These are phyloP conservation scores for Regulus satrapa DNA, from an alignment of 2,113 vertebrate species.

Conservation along the genomic window DNA sequence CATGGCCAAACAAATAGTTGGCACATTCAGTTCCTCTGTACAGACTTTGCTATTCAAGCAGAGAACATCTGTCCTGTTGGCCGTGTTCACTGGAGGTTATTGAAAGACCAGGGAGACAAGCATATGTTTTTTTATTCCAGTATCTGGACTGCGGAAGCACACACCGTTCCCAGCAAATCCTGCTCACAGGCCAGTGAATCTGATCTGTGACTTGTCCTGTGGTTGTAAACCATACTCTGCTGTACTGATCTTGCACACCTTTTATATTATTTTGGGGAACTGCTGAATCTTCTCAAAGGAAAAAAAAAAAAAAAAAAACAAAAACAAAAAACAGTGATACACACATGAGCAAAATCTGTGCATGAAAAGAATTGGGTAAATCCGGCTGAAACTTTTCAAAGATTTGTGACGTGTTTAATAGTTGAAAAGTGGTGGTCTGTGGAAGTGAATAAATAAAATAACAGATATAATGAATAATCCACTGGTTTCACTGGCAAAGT, in stretches of 20 bases:
- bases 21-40: background rate
- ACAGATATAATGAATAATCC: background rate
- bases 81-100: background rate
- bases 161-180: background rate
- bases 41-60: background rate
- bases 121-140: background rate
- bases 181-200: background rate
- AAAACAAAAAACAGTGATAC: background rate
- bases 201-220: background rate
- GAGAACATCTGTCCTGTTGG: slow-evolving; percentile 5
- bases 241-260: background rate
- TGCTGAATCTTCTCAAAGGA: background rate
- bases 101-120: background rate
- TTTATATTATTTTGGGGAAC: background rate
- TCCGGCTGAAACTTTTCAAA: background rate
- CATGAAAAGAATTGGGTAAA: background rate
- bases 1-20: background rate
- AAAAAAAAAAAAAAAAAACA: background rate
- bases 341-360: background rate
- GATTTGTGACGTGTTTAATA: background rate
- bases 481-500: background rate
- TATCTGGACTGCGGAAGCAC: background rate
- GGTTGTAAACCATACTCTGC: background rate
- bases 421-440: background rate
- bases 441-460: background rate